Evolutionary conservation across 2,888 invertebrate species (phyloP).

Genomic region (Lycophotia porphyrea): DNA sequence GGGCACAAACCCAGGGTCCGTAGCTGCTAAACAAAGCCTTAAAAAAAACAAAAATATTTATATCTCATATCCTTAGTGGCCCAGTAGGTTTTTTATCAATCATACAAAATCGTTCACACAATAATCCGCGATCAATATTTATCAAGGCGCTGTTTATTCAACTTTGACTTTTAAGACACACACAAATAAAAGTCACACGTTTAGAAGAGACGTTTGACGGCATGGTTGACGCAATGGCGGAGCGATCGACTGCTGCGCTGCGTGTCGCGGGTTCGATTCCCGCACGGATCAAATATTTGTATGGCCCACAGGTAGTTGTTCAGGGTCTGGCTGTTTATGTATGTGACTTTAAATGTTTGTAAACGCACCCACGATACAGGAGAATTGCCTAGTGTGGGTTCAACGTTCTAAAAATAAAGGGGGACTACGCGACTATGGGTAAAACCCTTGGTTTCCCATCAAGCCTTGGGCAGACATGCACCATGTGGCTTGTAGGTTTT

Average conservation of each 20-base stretch:
- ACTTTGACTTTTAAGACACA: constrained; percentile 39
- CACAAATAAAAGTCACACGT: constrained; percentile 15
- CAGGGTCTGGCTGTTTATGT: background rate
- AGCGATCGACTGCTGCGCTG: background rate
- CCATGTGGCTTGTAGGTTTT: background rate
- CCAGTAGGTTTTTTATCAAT: constrained; percentile 4
- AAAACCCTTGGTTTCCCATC: constrained; percentile 22
- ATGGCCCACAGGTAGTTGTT: background rate
- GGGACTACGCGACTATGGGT: constrained; percentile 51
- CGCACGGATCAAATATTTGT: background rate
- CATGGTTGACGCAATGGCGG: background rate
- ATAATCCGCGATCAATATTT: constrained; percentile 34
- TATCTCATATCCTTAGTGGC: constrained; percentile 23
- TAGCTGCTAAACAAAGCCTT: too few species aligned
- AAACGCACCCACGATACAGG: background rate
- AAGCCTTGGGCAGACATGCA: background rate
- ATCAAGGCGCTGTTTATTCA: constrained; percentile 8
- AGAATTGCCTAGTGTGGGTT: too few species aligned
- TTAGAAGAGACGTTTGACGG: background rate
- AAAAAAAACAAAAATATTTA: constrained; percentile 5
- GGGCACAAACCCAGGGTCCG: too few species aligned
- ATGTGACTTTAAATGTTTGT: background rate
- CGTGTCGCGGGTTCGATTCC: background rate
- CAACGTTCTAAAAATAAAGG: too few species aligned
- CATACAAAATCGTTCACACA: constrained; percentile 42